phyloP scores from a whole-genome alignment of 1,140 invertebrate species.

The Bombus waltoni region DNA sequence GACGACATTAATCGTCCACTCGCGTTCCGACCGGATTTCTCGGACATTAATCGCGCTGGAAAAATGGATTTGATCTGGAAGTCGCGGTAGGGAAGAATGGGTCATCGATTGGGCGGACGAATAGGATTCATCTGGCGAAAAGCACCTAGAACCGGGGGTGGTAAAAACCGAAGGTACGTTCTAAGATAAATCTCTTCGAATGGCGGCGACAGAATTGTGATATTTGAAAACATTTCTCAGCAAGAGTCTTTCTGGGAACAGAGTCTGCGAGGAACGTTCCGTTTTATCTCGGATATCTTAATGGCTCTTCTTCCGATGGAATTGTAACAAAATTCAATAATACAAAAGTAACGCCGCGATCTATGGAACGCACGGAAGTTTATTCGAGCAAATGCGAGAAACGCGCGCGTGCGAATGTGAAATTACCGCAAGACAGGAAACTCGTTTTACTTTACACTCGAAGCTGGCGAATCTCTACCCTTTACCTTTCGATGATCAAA shows the following conservation, averaged over 20 bases:
- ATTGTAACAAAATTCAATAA: no score
- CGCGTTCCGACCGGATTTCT: neutral
- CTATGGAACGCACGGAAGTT: neutral
- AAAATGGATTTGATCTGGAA: neutral
- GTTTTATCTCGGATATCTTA: neutral
- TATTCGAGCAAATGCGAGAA: no score
- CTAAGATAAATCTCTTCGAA: neutral
- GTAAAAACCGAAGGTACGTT: neutral
- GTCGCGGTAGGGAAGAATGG: neutral
- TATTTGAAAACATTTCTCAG: slow-evolving; percentile 6
- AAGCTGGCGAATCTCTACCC: no score
- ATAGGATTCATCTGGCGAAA: neutral
- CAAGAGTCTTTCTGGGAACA: neutral
- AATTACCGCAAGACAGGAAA: no score
- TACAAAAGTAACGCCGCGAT: neutral
- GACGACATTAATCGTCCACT: slow-evolving; percentile 31
- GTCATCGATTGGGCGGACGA: neutral
- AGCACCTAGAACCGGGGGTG: no score
- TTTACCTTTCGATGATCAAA: no score
- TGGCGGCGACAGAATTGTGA: neutral
- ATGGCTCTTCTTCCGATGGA: neutral
- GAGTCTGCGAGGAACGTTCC: neutral
- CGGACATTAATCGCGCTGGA: slow-evolving; percentile 9
- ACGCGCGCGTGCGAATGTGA: no score
- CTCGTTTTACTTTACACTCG: no score